phyloP scores from a whole-genome alignment of 1,140 invertebrate genomes.

The Drosophila guanche region DNA sequence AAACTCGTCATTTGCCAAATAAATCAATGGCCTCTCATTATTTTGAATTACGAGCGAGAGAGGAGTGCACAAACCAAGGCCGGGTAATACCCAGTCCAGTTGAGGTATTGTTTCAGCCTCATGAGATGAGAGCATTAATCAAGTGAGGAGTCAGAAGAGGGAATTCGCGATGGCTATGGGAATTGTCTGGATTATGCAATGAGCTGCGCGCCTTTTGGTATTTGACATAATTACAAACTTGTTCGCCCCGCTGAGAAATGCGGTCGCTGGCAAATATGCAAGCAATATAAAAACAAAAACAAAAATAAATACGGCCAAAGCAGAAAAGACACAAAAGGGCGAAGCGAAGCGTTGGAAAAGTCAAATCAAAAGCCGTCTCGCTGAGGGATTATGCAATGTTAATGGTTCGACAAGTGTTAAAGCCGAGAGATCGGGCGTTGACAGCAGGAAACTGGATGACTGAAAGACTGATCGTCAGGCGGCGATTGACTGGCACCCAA shows the following conservation, averaged over 20 bases:
- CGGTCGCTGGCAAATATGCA: constrained; percentile 72
- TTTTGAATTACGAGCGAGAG: constrained; percentile 8
- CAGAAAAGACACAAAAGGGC: constrained; percentile 53
- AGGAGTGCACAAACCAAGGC: not conserved
- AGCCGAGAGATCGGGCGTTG: constrained; percentile 51
- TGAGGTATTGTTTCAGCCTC: constrained; percentile 9
- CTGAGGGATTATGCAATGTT: constrained; percentile 63
- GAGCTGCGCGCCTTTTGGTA: constrained; percentile 32
- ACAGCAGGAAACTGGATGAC: constrained; percentile 61
- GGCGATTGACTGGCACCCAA: constrained; percentile 40
- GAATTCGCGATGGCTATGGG: constrained; percentile 22
- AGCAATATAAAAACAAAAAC: constrained; percentile 30
- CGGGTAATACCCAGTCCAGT: constrained; percentile 7
- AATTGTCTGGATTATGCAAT: constrained; percentile 58
- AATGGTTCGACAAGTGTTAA: constrained; percentile 63
- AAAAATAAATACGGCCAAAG: constrained; percentile 25
- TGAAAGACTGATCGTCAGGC: constrained; percentile 17
- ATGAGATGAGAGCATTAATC: constrained; percentile 12
- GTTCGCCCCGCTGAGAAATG: constrained; percentile 74
- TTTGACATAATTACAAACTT: constrained; percentile 80
- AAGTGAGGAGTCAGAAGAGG: constrained; percentile 6
- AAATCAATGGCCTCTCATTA: constrained; percentile 23
- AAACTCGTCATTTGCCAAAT: constrained; percentile 40
- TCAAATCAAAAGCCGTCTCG: constrained; percentile 49
- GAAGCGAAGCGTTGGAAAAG: constrained; percentile 68